These are phyloP conservation scores for Sterrhoptilus dennistouni DNA, from an alignment of 2,113 vertebrate genomes.

Conservation along the genomic window DNA sequence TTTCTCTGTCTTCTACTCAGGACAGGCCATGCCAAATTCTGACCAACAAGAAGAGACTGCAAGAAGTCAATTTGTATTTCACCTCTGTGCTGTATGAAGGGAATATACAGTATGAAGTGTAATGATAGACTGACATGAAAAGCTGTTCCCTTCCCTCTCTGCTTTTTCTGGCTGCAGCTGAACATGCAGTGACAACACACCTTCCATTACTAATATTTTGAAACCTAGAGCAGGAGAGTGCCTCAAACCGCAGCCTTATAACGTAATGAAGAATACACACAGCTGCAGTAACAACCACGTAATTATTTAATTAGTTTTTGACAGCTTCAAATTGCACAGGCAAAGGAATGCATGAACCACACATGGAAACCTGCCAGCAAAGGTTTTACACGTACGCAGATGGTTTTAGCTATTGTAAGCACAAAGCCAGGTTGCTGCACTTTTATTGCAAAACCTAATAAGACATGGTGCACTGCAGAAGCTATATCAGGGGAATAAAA, in stretches of 20 bases:
- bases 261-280: constrained; percentile 70
- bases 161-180: constrained; percentile 67
- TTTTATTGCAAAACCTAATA: constrained; percentile 27
- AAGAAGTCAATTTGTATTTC: not conserved
- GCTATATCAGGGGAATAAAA: constrained; percentile 14
- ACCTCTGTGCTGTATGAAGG: not conserved
- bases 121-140: not conserved
- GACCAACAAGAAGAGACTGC: not conserved
- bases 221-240: constrained; percentile 63
- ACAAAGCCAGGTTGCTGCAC: constrained; percentile 14
- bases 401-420: constrained; percentile 56
- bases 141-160: constrained; percentile 45
- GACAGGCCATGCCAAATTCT: not conserved
- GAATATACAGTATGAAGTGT: not conserved
- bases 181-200: constrained; percentile 59
- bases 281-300: constrained; percentile 74
- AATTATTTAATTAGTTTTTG: constrained; percentile 80
- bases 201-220: constrained; percentile 76
- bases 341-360: constrained; percentile 57
- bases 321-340: constrained; percentile 70
- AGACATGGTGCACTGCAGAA: not conserved
- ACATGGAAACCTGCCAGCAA: constrained; percentile 54
- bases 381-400: constrained; percentile 29
- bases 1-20: not conserved
- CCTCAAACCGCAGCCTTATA: constrained; percentile 54